These are phyloP conservation scores for Coptotermes formosanus DNA, from an alignment of 1,140 invertebrate species.

Conservation along the genomic window DNA sequence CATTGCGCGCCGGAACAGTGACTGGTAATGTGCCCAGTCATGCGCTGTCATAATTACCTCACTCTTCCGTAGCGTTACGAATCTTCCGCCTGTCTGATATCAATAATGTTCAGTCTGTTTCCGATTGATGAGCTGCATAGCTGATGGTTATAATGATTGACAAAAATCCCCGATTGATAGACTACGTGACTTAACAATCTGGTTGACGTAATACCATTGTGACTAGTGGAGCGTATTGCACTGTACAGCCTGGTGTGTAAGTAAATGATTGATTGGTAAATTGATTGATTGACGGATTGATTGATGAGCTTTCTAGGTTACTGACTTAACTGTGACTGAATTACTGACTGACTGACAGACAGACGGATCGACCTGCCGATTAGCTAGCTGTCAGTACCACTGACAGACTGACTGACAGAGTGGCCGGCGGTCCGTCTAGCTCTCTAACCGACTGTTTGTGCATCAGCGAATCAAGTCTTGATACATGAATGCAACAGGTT, in stretches of 20 bases:
- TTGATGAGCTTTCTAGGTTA: background rate
- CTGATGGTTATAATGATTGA: background rate
- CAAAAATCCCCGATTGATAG: background rate
- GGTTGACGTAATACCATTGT: background rate
- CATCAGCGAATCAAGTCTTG: slow-evolving; percentile 2
- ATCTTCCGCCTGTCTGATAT: background rate
- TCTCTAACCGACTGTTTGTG: background rate
- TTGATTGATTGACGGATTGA: background rate
- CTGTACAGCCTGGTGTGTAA: background rate
- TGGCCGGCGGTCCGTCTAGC: background rate
- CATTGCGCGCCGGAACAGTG: background rate
- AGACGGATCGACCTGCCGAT: background rate
- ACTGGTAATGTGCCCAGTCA: background rate
- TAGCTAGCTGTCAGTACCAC: background rate
- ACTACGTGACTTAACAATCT: background rate
- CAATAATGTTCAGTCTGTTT: background rate
- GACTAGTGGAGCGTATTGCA: background rate
- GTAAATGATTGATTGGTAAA: slow-evolving; percentile 1
- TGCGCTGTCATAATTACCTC: background rate
- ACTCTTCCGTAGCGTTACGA: background rate
- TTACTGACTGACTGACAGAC: background rate
- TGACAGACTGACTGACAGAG: slow-evolving; percentile 7
- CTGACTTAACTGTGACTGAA: background rate
- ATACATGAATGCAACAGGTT: background rate
- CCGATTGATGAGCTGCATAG: background rate